phyloP scores from a whole-genome alignment of 2,113 vertebrate genomes.

The Mungos mungo region DNA sequence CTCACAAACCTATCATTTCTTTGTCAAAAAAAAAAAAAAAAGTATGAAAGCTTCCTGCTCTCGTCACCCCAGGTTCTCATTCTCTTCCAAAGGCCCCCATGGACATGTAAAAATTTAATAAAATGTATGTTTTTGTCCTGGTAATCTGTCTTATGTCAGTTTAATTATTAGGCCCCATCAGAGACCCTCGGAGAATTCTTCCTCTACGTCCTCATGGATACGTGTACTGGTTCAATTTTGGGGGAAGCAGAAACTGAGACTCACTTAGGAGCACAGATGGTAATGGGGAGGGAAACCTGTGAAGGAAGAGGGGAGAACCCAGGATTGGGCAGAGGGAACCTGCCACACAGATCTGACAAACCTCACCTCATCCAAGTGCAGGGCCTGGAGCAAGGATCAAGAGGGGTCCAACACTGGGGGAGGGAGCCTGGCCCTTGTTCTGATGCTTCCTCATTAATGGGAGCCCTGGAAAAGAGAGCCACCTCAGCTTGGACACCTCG shows the following conservation, averaged over 20 bases:
- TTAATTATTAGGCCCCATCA: background rate
- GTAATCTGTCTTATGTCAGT: background rate
- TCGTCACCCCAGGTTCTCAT: background rate
- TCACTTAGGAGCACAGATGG: background rate
- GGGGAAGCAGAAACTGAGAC: background rate
- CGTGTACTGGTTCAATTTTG: background rate
- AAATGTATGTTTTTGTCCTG: background rate
- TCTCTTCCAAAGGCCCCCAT: background rate
- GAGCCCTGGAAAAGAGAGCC: background rate
- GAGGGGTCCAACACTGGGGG: background rate
- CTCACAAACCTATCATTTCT: background rate
- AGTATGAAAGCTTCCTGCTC: background rate
- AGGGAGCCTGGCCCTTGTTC: background rate
- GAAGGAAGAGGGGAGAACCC: background rate
- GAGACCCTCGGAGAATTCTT: background rate
- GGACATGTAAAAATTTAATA: background rate
- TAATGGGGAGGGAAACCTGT: background rate
- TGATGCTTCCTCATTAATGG: background rate
- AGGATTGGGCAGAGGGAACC: too few relatives aligned
- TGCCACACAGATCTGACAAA: background rate
- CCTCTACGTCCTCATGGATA: background rate
- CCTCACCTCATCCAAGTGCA: background rate
- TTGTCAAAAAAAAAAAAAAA: background rate
- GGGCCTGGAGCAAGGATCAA: background rate
- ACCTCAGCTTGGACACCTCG: background rate